These are phyloP conservation scores for Rhyacophila brunnea DNA, from an alignment of 1,140 invertebrate species.

Conservation along the genomic window DNA sequence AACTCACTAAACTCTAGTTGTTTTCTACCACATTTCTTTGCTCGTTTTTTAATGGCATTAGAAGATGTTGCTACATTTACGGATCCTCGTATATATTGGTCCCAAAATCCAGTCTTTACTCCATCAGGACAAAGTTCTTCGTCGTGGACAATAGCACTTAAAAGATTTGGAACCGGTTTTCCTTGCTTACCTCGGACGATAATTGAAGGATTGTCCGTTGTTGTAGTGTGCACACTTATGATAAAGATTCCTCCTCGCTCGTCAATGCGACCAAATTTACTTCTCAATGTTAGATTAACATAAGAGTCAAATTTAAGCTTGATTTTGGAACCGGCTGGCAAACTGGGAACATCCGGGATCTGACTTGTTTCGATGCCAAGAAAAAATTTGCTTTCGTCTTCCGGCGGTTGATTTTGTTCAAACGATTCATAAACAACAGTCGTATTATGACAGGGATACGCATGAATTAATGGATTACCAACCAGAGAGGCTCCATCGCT, in stretches of 20 bases:
- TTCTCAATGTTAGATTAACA: not conserved
- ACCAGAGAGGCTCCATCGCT: not conserved
- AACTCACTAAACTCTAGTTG: not conserved
- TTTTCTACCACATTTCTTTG: not conserved
- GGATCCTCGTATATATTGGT: too few species aligned
- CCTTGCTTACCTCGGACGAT: not conserved
- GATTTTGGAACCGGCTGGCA: not conserved
- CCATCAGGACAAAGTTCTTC: constrained; percentile 8
- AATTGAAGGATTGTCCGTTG: not conserved
- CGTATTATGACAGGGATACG: not conserved
- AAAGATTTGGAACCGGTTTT: constrained; percentile 4
- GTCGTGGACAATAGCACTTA: not conserved
- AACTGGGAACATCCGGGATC: not conserved
- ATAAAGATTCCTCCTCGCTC: not conserved
- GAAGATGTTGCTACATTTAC: too few species aligned
- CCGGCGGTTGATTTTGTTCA: not conserved
- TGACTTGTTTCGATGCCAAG: not conserved
- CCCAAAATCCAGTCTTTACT: too few species aligned
- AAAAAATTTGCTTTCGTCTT: constrained; percentile 7
- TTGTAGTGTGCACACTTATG: not conserved
- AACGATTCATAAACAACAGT: not conserved
- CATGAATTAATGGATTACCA: not conserved
- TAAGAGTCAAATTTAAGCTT: not conserved
- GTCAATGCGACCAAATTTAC: not conserved
- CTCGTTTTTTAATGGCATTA: not conserved